Evolutionary conservation across 2,888 invertebrate species (phyloP).

Genomic region (Artemia sinica): DNA sequence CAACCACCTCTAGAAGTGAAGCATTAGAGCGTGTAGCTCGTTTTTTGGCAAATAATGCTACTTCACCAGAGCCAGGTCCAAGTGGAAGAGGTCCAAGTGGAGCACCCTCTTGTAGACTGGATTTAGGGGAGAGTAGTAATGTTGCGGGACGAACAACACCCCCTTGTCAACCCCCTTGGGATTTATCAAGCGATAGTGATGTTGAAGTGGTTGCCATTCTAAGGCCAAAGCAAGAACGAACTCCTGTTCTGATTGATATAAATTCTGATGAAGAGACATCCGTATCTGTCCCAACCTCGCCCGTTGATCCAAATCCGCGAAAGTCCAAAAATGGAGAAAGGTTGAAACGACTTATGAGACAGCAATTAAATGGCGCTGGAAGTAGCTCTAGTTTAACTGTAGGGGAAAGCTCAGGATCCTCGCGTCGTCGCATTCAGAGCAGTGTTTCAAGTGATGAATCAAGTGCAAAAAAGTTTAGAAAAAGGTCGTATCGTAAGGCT

Average conservation of each 20-base stretch:
- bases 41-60: not conserved
- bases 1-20: not conserved
- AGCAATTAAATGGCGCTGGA: not conserved
- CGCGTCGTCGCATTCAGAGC: not conserved
- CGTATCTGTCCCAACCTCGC: too few relatives aligned
- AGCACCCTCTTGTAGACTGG: too few relatives aligned
- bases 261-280: not conserved
- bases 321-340: slow-evolving; percentile 5
- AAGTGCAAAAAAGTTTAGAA: not conserved
- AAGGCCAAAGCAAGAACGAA: not conserved
- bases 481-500: not conserved
- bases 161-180: not conserved
- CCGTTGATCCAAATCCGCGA: not conserved
- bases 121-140: not conserved
- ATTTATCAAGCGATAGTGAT: not conserved
- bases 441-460: not conserved
- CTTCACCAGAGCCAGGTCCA: not conserved
- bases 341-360: not conserved
- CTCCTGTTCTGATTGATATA: not conserved
- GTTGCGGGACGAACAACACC: too few relatives aligned
- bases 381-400: not conserved
- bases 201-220: not conserved
- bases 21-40: not conserved
- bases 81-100: too few relatives aligned
- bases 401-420: not conserved